These are phyloP conservation scores for Trachemys scripta DNA, from an alignment of 2,113 vertebrate species.

Conservation along the genomic window DNA sequence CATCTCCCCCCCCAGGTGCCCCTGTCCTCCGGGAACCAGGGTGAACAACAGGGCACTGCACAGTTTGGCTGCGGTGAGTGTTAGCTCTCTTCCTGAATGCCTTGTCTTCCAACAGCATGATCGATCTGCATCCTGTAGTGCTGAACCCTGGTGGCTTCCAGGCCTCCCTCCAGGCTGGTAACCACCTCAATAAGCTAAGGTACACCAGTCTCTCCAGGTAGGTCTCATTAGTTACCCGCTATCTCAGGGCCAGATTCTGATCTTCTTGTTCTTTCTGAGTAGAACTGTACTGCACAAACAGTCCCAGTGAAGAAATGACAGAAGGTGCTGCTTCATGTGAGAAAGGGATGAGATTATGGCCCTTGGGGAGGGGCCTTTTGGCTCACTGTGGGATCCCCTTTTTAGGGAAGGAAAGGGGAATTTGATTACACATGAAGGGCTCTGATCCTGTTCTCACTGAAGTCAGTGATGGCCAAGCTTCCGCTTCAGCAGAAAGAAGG, in stretches of 20 bases:
- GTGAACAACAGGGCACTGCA: neutral
- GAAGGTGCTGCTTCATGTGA: neutral
- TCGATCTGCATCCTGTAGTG: neutral
- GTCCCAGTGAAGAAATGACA: neutral
- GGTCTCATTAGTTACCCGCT: neutral
- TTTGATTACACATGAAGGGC: neutral
- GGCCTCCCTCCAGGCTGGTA: slow-evolving; percentile 23
- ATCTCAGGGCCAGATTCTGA: neutral
- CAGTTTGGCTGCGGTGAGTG: no score
- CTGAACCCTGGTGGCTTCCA: slow-evolving; percentile 23
- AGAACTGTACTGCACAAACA: neutral
- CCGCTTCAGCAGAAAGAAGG: neutral
- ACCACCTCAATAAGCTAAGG: neutral
- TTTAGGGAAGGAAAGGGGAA: neutral
- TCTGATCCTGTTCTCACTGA: neutral
- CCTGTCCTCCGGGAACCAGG: neutral
- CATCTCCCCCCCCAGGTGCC: neutral
- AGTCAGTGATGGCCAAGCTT: neutral
- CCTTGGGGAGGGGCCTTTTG: neutral
- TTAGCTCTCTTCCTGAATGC: neutral
- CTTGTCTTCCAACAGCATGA: slow-evolving; percentile 45
- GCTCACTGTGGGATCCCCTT: neutral
- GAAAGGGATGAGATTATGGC: neutral
- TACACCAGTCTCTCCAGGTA: slow-evolving; percentile 42
- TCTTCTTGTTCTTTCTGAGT: neutral